A percentile compares a stretch with the other conserved stretches of the same genome.
Evolutionary conservation across 2,888 invertebrate genomes (phyloP).

Genomic region (Tortricodes alternella): DNA sequence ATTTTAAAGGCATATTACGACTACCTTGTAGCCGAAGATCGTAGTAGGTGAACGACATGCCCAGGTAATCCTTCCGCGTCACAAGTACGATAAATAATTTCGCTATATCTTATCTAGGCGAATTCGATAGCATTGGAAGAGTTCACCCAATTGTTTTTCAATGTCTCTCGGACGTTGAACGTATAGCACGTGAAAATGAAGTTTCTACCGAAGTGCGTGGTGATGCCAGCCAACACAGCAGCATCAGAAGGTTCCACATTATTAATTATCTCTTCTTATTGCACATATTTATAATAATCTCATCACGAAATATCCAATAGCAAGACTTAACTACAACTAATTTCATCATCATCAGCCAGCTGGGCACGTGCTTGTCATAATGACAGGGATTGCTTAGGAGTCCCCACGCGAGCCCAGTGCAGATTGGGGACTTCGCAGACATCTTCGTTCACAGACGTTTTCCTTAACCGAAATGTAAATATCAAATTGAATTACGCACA

Average conservation of each 20-base stretch:
- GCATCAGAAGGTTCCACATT: conserved; percentile 59
- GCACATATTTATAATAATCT: no score
- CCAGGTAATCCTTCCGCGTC: conserved; percentile 19
- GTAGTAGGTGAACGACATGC: neutral
- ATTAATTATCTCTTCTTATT: conserved; percentile 17
- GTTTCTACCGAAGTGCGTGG: conserved; percentile 45
- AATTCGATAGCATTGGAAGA: conserved; percentile 32
- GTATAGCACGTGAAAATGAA: conserved; percentile 57
- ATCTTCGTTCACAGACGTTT: no score
- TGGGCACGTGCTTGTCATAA: no score
- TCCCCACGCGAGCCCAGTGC: no score
- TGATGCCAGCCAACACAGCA: conserved; percentile 50
- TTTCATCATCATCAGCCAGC: no score
- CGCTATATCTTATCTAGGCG: conserved; percentile 61
- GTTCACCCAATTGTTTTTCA: conserved; percentile 16
- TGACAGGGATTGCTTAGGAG: no score
- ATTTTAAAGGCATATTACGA: no score
- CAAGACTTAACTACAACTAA: no score
- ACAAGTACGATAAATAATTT: conserved; percentile 51
- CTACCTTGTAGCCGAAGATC: neutral
- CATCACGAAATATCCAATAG: no score
- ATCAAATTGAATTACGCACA: no score
- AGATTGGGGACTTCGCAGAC: no score
- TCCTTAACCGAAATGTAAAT: no score
- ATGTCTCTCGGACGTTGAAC: conserved; percentile 15